A percentile compares a stretch with the other conserved stretches of the same genome.
phyloP scores from a whole-genome alignment of 2,797 vertebrate species.

The Chromis chromis region DNA sequence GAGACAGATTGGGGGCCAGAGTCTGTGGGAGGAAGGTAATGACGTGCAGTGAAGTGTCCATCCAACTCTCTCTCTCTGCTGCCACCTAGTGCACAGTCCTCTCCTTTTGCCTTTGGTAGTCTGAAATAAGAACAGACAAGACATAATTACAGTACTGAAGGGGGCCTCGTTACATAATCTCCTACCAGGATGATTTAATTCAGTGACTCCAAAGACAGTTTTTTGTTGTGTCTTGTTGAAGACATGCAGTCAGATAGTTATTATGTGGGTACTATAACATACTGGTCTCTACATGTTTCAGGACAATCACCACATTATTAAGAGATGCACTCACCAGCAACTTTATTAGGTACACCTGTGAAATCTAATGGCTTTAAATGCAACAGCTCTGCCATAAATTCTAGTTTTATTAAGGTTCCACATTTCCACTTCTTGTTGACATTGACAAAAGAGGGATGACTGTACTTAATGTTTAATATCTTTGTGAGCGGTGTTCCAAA shows the following conservation, averaged over 20 bases:
- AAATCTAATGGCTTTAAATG: no score
- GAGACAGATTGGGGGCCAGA: conserved; percentile 48
- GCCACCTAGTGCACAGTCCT: conserved; percentile 94
- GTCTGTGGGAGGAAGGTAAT: conserved; percentile 58
- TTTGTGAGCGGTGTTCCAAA: no score
- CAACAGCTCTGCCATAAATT: no score
- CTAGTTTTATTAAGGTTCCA: no score
- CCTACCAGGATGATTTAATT: background rate
- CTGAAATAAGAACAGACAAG: conserved; percentile 73
- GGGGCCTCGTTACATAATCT: background rate
- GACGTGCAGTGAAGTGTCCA: conserved; percentile 32
- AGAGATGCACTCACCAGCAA: background rate
- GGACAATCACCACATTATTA: conserved; percentile 9
- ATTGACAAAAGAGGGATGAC: no score
- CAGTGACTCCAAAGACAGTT: background rate
- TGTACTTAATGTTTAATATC: no score
- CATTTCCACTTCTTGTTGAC: no score
- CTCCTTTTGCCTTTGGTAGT: conserved; percentile 98
- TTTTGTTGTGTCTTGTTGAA: background rate
- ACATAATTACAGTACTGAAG: conserved; percentile 1
- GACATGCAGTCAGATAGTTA: background rate
- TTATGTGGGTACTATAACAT: background rate
- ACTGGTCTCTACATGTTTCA: background rate
- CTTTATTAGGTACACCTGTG: no score
- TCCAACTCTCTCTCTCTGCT: conserved; percentile 45